Base-by-base conservation (phyloP, 2,888 invertebrate species). In the Ormyrus pomaceus region DNA sequence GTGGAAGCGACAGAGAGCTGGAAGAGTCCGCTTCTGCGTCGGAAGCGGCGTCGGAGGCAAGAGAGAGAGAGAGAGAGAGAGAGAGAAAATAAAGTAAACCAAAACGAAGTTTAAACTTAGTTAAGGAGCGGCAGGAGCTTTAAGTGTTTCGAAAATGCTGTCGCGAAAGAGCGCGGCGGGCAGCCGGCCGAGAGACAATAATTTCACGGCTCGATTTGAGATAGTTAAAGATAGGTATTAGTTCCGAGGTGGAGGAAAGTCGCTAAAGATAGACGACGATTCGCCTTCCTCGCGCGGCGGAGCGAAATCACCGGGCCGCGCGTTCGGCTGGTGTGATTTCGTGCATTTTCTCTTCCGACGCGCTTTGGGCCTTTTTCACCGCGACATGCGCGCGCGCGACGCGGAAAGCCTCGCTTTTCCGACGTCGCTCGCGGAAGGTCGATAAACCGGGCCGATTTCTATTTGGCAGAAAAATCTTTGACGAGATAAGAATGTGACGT, bases 81-180 rank as follows among this genome's bases (percentile, higher is more conserved):
- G 56, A 50, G 73, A 19, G 68, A 76, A 71, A 79, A 82, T 79
- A 79, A 79, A 82, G 76, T 79, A 76, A 69, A 79, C 68, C 75
- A 72, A 78, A 77, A 72, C 76, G 59, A 73, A 76, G 79, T 82
- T 82, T 79, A 82, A 82, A 82, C 79, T 82, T 79, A 82, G 81
- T 82, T 79, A 62, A 76, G 79, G 64, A 76, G 81, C 45, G 68
- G 78, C 34, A 71, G 75, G 61, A 69, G 72, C 75, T 79, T 79
- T 71, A 74, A 79, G 74, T 77, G 79, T 79, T 82, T 80, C 74
- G 80, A 80, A 82, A 82, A 82, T 74, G 82, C 64, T 73, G 72
- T 62, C 74, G 77, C 68, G 56, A 56, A 6, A 10, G 48, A 19
- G 10, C 46, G 53, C 34, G 69, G 3, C 53, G 51, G 8, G 45